Conservation (phyloP, 2,797 vertebrate genomes). For the Helarctos malayanus region DNA sequence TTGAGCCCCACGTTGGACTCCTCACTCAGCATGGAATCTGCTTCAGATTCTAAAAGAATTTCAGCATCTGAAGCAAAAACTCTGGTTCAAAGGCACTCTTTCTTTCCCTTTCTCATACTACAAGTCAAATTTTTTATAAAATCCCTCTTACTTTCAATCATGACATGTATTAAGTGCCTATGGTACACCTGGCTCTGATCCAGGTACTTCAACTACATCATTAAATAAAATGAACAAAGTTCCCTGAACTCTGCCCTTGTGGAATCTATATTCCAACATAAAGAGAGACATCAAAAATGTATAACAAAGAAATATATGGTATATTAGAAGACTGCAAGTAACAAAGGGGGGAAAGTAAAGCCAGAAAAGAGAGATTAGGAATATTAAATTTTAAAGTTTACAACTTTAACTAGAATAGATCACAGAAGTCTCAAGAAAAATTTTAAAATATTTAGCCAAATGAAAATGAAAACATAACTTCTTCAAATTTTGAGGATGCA, state of each 20-base stretch:
- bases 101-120: background rate
- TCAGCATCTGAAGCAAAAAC: background rate
- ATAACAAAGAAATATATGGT: background rate
- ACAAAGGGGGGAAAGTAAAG: background rate
- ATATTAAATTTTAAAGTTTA: background rate
- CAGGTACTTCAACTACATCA: background rate
- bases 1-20: background rate
- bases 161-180: background rate
- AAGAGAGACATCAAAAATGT: background rate
- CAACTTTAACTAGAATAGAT: background rate
- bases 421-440: background rate
- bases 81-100: background rate
- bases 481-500: background rate
- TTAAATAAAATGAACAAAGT: background rate
- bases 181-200: background rate
- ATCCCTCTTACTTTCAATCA: background rate
- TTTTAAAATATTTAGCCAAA: background rate
- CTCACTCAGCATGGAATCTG: rapidly evolving
- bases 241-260: background rate
- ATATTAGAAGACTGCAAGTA: background rate
- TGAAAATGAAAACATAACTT: conserved; percentile 7
- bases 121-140: background rate
- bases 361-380: background rate
- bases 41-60: background rate
- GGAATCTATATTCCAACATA: background rate